Percentiles rank a stretch among this genome's conserved stretches.
Conservation (phyloP, 2,797 vertebrate genomes). For the Sebastes taczanowskii region DNA sequence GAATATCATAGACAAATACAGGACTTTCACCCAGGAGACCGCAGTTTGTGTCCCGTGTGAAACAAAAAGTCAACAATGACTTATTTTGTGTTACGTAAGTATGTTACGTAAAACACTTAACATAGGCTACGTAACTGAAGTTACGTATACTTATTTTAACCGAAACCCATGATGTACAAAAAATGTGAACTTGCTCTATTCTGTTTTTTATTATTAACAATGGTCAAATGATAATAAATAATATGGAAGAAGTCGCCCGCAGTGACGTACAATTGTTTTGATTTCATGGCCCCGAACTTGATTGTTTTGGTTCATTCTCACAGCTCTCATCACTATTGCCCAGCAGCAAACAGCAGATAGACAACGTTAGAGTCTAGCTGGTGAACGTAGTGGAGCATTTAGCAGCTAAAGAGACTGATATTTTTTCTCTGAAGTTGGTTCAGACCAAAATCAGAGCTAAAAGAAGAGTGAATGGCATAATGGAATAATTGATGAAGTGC, state of each 20-base stretch:
- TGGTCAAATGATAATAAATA: not conserved
- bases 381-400: not conserved
- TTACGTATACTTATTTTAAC: not conserved
- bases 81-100: too few relatives aligned
- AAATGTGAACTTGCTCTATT: not conserved
- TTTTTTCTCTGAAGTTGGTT: not conserved
- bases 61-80: too few relatives aligned
- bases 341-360: not conserved
- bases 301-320: too few relatives aligned
- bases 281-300: too few relatives aligned
- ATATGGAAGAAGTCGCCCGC: not conserved
- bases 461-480: not conserved
- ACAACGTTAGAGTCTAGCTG: not conserved
- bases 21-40: too few relatives aligned
- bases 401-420: not conserved
- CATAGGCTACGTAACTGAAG: not conserved
- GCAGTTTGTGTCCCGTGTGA: too few relatives aligned
- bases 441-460: not conserved
- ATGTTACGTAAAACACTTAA: too few relatives aligned
- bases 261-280: too few relatives aligned
- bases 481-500: slow-evolving; percentile 44
- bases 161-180: not conserved
- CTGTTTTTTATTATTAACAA: not conserved
- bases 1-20: too few relatives aligned
- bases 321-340: too few relatives aligned